These are phyloP conservation scores for Auanema freiburgensis DNA, from an alignment of 2,888 invertebrate genomes.

Conservation along the genomic window DNA sequence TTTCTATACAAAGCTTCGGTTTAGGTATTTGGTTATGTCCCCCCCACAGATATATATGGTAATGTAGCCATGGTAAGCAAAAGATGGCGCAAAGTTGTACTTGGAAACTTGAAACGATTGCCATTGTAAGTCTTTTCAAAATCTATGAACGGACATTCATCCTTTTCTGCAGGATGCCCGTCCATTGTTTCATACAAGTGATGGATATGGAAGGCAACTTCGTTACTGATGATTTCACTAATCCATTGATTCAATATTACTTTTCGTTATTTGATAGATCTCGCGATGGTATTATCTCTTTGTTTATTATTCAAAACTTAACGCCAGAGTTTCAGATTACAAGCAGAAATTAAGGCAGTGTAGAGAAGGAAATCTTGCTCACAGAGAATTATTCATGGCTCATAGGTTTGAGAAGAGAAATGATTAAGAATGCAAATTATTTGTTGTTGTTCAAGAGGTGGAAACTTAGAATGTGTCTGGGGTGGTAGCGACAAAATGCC, in stretches of 20 bases:
- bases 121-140: conserved; percentile 16
- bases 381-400: too few relatives aligned
- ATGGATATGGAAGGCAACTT: conserved; percentile 25
- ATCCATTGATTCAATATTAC: conserved; percentile 35
- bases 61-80: conserved; percentile 26
- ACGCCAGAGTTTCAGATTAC: conserved; percentile 26
- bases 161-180: conserved; percentile 27
- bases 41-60: conserved; percentile 26
- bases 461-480: too few relatives aligned
- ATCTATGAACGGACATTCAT: neutral
- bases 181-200: conserved; percentile 35
- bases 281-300: conserved; percentile 18
- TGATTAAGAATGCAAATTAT: too few relatives aligned
- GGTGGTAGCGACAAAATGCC: too few relatives aligned
- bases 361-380: conserved; percentile 27
- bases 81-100: conserved; percentile 26
- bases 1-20: conserved; percentile 8
- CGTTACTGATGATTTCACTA: conserved; percentile 29
- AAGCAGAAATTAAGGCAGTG: conserved; percentile 32
- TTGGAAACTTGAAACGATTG: conserved; percentile 26
- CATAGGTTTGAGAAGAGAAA: too few relatives aligned
- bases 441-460: too few relatives aligned
- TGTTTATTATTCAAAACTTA: conserved; percentile 4
- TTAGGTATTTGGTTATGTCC: conserved; percentile 27
- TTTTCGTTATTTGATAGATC: conserved; percentile 33